Base-by-base conservation (phyloP, 1,140 invertebrate species). In the Trachelipus rathkii region DNA sequence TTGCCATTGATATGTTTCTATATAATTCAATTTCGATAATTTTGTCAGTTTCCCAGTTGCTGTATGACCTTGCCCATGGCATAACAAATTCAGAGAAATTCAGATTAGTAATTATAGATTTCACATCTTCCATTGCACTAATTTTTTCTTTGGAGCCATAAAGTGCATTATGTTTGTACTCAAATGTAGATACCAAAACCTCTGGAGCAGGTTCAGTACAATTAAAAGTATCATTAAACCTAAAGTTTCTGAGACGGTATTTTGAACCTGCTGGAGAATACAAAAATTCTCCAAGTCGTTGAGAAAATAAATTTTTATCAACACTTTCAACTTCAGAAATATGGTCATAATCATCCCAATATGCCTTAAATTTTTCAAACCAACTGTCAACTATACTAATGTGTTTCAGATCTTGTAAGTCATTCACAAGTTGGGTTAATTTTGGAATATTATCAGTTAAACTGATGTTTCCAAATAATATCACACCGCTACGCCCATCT, bases 21-120 rank as follows among this genome's bases (percentile, higher is more conserved):
- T 91, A 89, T 0, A 95, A 89, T 85, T 93, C 92, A 50, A 87
- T 84, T 4, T 89, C 89, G 50, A 93, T 93, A n/a, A 89, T 83
- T 84, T 93, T 91, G 83, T 93, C 91, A 0, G 91, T 92, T 13
- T 90, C 89, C 92, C 92, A 93, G 67, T 89, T 88, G 8, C 87
- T 89, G 82, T 92, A 93, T 60, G 88, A 86, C 83, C 89, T 89
- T 10, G 89, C 89, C 88, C 43, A 89, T 89, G 0, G 88, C 86
- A 82, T 89, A 89, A 60, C 87, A 87, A 77, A 89, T 84, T 10
- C 90, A 88, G 87, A 87, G 68, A 90, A 87, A 83, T 89, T 87
- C 0, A 86, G 83, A 10, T 86, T 83, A 24, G 86, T 86, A 0
- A 89, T 86, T 10, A 91, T 83, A 67, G 83, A 74, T 83, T 90